Base-by-base conservation (phyloP, 2,888 invertebrate genomes). In the Harpalus rubripes region DNA sequence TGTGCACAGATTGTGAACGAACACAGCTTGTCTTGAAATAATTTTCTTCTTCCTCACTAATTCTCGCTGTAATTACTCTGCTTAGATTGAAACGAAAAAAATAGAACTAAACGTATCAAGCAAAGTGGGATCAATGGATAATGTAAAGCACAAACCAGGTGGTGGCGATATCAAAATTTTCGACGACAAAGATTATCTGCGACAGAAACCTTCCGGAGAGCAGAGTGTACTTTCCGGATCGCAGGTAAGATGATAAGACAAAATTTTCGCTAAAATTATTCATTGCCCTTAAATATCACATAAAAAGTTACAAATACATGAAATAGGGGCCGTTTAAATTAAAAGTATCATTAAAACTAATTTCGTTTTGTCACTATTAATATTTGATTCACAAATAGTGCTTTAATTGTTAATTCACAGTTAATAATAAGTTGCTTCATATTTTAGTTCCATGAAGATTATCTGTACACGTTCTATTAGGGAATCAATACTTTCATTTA, bases 111-210 rank as follows among this genome's bases (percentile, higher is more conserved):
- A 97, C 92, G 98, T 96, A 87, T 95, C 96, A 92, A 97, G 98
- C 92, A 97, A 98, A 92, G 93, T 98, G 88, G 98, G 98, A 88
- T 98, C 98, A 84, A 90, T 97, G 93, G 97, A 97, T 92, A 98
- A 98, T 92, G 94, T 98, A 88, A 96, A 95, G 91, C 96, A 98
- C 93, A 96, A 94, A 92, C 97, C 98, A 85, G 96, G 97, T 88
- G 98, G 98, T 86, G 98, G 98, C 74, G 97, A 97, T 88, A 96
- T 96, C 92, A 98, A 97, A 93, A 98, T 98, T 90, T 97, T 97
- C 91, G 96, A 97, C 91, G 97, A 97, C 92, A 97, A 96, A 92
- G 96, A 96, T 87, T 97, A 97, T 93, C 94, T 97, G 91, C 96
- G 96, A 92, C 96, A 97, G 93, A 93, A 93, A 63, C 88, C 88